Evolutionary conservation across 2,888 invertebrate species (phyloP), one percentile per base, ranked within the genome.

Genomic region (Xylota segnis): DNA sequence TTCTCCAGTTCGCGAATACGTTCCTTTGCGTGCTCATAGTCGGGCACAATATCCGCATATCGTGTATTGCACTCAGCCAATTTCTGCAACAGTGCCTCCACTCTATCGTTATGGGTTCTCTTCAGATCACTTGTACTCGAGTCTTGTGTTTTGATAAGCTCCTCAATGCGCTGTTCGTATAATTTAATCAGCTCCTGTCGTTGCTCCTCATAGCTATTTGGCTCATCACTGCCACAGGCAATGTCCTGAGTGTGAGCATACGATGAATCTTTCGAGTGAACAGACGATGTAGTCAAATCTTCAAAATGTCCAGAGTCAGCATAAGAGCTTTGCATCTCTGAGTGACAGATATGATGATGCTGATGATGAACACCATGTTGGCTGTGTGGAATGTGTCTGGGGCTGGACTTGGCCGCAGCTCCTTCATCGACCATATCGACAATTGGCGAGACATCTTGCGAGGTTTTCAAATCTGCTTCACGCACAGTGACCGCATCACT

Each of bases 301-400:
- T 97, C 97, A 92, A 96, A 97, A 92, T 97, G 96, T 52, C 97
- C 97, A 6, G 97, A 97, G 92, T 97, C 97, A 72, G 96, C 96
- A 90, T 96, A 95, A 32, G 97, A 97, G 87, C 95, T 95, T 89
- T 95, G 95, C 93, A 96, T 94, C 90, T 96, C 96, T 0, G 91
- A 89, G 59, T 89, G 88, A 50, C 86, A 86, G 27, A 88, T 87
- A 47, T 87, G 83, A 63, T 88, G 83, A 68, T 87, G 83, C 34
- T 87, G 88, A 93, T 92, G 93, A 78, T 92, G 93, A 88, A 93
- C 93, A 91, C 93, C 92, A 90, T 90, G 89, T 70, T 89, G 88
- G 83, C 82, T 76, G 75, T 89, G 88, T 61, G 88, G 88, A 84
- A 90, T 88, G 78, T 91, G 92, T 61, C 89, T 90, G 61, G 92